Evolutionary conservation across 1,140 invertebrate species (phyloP), one percentile per base, ranked within the genome.

Genomic region (Drosophila albomicans): DNA sequence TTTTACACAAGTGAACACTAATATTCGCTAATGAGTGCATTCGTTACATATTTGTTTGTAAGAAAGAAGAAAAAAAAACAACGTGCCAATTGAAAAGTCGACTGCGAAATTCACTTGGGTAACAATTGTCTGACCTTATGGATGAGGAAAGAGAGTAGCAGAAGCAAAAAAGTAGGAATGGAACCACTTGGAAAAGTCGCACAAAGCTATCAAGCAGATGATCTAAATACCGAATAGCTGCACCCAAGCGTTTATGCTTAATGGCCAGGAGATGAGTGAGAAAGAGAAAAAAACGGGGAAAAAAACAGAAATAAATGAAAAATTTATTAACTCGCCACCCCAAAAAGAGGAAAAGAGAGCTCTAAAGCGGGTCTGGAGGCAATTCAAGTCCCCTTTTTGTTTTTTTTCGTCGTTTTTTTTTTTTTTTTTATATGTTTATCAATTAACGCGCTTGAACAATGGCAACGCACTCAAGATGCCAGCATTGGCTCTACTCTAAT

Each of bases 381-480:
- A 59, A 61, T 51, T 35, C 25, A 56, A 41, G 25, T 73, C 35
- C 6, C 41, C 41, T 43, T 48, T 52, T 62, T 38, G 35, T 38
- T 54, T 61, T 72, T 61, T 64, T 74, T 73, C 65, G 62, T 38
- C 20, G 20, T 25, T 25, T 25, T 25, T 25, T 20, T 20, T 20
- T 20, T 65, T 41, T 49, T 43, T 70, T 66, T 63, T 61, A 74
- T 75, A 74, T 73, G 56, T 78, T 89, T 88, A 87, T 88, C 87
- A 84, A 88, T 88, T 89, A 87, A 84, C 73, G 80, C 77, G 45
- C 68, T 46, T 54, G 61, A 84, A 88, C 84, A 88, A 88, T 80
- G 74, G 43, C 77, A 69, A 65, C 70, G 74, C 80, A 89, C 84
- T 89, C 78, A 88, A 88, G 63, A 49, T 49, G 16, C 46, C 35